Evolutionary conservation across 2,113 vertebrate species (phyloP).

Genomic region (Percina caprodes): DNA sequence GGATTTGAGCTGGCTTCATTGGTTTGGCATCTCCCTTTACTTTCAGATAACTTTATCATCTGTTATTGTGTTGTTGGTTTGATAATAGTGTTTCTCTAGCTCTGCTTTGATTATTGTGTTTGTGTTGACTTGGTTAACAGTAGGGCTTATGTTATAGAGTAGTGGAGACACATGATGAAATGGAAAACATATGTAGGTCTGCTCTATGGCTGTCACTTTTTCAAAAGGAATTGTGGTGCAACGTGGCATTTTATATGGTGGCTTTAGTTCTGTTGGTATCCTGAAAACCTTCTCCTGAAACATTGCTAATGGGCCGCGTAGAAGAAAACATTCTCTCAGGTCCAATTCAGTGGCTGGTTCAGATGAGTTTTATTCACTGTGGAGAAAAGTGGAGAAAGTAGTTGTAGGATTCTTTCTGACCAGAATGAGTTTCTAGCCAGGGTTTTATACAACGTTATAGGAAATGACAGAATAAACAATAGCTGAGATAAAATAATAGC

Average conservation of each 20-base stretch:
- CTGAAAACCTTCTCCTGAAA: not conserved
- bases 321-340: no score
- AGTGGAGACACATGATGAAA: not conserved
- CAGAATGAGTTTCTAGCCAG: no score
- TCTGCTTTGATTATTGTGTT: slow-evolving; percentile 23
- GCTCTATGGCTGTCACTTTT: not conserved
- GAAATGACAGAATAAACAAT: no score
- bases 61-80: slow-evolving; percentile 32
- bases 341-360: no score
- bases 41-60: slow-evolving; percentile 14
- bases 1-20: slow-evolving; percentile 11
- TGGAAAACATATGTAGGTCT: not conserved
- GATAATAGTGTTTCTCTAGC: slow-evolving; percentile 26
- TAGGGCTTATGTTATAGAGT: not conserved
- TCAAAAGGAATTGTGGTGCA: not conserved
- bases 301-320: no score
- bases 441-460: no score
- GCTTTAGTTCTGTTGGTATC: not conserved
- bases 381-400: no score
- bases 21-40: slow-evolving; percentile 28
- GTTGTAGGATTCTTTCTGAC: no score
- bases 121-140: not conserved
- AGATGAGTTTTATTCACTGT: no score
- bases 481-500: no score
- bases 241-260: not conserved